phyloP scores from a whole-genome alignment of 2,888 invertebrate species.

The Acheta domesticus region DNA sequence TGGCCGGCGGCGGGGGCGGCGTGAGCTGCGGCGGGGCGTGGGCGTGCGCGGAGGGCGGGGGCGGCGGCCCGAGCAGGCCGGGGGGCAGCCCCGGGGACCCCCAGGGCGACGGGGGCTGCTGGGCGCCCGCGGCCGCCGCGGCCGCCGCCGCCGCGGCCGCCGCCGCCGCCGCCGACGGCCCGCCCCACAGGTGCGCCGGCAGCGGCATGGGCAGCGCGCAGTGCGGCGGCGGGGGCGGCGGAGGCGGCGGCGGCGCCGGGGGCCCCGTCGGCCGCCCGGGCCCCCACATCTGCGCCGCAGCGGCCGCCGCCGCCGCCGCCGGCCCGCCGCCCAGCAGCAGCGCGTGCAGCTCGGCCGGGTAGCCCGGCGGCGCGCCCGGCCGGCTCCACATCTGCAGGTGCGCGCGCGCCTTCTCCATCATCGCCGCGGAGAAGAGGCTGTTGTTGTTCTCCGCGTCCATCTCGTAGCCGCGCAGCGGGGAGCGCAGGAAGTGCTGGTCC shows the following conservation, averaged over 20 bases:
- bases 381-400: conserved; percentile 50
- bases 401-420: conserved; percentile 48
- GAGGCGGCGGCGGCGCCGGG: conserved; percentile 44
- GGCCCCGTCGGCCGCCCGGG: conserved; percentile 32
- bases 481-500: conserved; percentile 70
- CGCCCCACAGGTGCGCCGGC: conserved; percentile 46
- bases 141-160: background rate
- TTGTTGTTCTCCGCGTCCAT: conserved; percentile 55
- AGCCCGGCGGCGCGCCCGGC: conserved; percentile 41
- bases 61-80: conserved; percentile 45
- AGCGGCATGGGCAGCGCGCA: conserved; percentile 47
- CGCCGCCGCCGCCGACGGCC: conserved; percentile 36
- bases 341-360: conserved; percentile 46
- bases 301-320: conserved; percentile 35
- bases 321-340: conserved; percentile 45
- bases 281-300: conserved; percentile 37
- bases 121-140: background rate
- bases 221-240: conserved; percentile 41
- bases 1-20: conserved; percentile 51
- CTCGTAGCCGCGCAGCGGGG: conserved; percentile 56
- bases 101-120: conserved; percentile 28
- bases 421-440: conserved; percentile 51
- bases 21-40: conserved; percentile 41
- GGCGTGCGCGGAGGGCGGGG: conserved; percentile 32
- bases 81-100: conserved; percentile 43